Evolutionary conservation across 1,140 invertebrate genomes (phyloP), one percentile per base, ranked within the genome.

Genomic region (Zaprionus lachaisei): DNA sequence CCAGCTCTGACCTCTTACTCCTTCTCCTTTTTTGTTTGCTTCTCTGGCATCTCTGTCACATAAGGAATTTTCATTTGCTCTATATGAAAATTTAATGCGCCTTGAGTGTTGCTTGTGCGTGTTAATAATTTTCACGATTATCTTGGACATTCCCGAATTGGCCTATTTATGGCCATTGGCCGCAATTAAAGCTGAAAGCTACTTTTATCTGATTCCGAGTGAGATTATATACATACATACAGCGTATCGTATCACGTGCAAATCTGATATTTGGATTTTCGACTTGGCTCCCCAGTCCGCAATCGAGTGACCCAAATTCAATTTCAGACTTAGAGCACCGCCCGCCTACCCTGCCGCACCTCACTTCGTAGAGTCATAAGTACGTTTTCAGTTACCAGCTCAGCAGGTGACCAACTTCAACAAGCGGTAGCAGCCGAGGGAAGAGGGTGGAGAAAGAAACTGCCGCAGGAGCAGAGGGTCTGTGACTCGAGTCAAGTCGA

Each of bases 351-450:
- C n/a, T 41, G 15, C 34, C 34, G 44, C 54, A 63, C 57, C 44
- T 14, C 47, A 47, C 20, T 20, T 51, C 56, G 31, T 51, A 61
- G 56, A 77, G 58, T 77, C 82, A 79, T 90, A 85, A 90, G 85
- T 90, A 90, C 79, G 85, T 90, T 90, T 90, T 80, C 85, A 91
- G 85, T 85, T 90, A 91, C 86, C 81, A 82, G 68, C 85, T 51
- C 85, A 85, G 85, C 83, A 81, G 83, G 83, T 79, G 73, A 26
- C 81, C 79, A 61, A 44, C 83, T 63, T 49, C 54, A 74, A 51
- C 47, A 51, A 24, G 20, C 20, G 9, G 17, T 9, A 11, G 47
- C 47, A 49, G 47, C n/a, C 22, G 20, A 14, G 20, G 4, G 4
- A 24, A 24, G 47, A 51, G 47, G 20, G 12, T 20, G 6, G 26